phyloP scores from a whole-genome alignment of 2,113 vertebrate genomes.

The Pterophyllum scalare region DNA sequence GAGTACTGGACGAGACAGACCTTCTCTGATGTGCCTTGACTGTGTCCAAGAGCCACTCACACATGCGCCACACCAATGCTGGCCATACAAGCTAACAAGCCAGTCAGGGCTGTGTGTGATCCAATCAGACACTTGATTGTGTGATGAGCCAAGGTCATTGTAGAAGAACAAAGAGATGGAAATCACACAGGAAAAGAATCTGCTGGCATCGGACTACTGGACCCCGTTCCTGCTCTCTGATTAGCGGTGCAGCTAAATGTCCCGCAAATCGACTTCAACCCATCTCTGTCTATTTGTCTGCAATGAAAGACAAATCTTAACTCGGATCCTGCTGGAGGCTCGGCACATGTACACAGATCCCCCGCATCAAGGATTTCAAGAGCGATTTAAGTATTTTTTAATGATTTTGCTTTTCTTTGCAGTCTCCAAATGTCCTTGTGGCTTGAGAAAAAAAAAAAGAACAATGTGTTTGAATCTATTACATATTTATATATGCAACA shows the following conservation, averaged over 20 bases:
- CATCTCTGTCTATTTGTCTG: conserved; percentile 2
- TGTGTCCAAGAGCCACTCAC: conserved; percentile 15
- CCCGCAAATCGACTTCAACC: neutral
- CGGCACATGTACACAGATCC: neutral
- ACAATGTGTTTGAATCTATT: neutral
- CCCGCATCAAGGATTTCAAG: neutral
- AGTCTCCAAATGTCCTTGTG: conserved; percentile 11
- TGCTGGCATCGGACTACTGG: neutral
- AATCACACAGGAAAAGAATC: conserved; percentile 10
- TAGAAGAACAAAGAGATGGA: conserved; percentile 32
- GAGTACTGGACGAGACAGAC: neutral
- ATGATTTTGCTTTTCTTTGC: neutral
- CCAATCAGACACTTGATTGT: conserved; percentile 40
- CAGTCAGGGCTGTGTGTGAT: neutral
- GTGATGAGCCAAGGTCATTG: conserved; percentile 59
- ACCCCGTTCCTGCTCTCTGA: conserved; percentile 19
- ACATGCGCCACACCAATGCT: conserved; percentile 2
- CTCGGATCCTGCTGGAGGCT: neutral
- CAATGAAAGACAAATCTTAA: conserved; percentile 3
- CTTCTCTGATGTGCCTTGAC: neutral
- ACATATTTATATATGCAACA: conserved; percentile 13
- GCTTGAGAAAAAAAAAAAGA: neutral
- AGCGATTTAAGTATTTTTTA: neutral
- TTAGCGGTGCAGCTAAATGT: conserved; percentile 21
- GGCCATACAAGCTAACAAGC: conserved; percentile 18